Base-by-base conservation (phyloP, 2,888 invertebrate genomes). In the Hypena proboscidalis region DNA sequence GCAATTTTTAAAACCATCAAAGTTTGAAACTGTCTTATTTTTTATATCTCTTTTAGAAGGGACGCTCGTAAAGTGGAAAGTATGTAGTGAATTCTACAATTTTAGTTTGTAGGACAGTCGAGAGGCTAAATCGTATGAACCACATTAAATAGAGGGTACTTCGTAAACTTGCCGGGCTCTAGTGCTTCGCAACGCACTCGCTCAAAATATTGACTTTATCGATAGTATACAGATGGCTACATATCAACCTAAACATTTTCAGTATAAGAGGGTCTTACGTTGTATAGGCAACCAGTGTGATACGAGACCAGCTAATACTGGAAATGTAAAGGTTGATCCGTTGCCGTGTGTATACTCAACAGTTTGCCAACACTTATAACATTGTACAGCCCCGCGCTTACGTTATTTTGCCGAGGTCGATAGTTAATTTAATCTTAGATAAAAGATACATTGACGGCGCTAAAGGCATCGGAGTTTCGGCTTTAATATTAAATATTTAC, bases 181-280 rank as follows among this genome's bases (percentile, higher is more conserved):
- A 19, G 23, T 39, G 31, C 30, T 30, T 20, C 36, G 26, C 47
- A 40, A 51, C 35, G 45, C 45, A 51, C 46, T 50, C 40, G 36
- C 11, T 23, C 31, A 37, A 59, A 66, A 64, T 61, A 65, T 62
- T 65, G 51, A 58, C 47, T 67, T 53, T 45, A 53, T 51, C 44
- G 49, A 48, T 47, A 56, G 47, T 49, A 34, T 46, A n/a, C n/a
- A n/a, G n/a, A n/a, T n/a, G n/a, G n/a, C n/a, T n/a, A n/a, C n/a
- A n/a, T n/a, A n/a, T n/a, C n/a, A n/a, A n/a, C n/a, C n/a, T n/a
- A n/a, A n/a, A n/a, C n/a, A n/a, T n/a, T n/a, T n/a, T n/a, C n/a
- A n/a, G n/a, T n/a, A n/a, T n/a, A n/a, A n/a, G n/a, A n/a, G n/a
- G n/a, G n/a, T n/a, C n/a, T n/a, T n/a, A n/a, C n/a, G n/a, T n/a